Evolutionary conservation across 2,113 vertebrate species (phyloP), one percentile per base, ranked within the genome.

Genomic region (Ginglymostoma cirratum): DNA sequence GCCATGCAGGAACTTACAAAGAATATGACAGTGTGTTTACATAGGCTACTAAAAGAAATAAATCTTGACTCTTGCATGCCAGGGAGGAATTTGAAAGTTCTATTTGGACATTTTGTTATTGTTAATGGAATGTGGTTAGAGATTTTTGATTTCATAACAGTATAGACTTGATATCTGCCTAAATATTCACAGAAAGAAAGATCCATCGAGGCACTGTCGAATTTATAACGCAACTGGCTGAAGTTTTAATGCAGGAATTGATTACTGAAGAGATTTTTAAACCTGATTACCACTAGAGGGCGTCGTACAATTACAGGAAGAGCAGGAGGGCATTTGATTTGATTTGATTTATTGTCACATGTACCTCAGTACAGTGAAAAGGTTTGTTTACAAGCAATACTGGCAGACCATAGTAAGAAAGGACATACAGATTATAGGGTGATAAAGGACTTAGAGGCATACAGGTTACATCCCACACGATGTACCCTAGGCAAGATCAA

Each of bases 211-310:
- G 30, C 1, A 65, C 6, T 38, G 17, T 67, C 19, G 65, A 93
- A 5, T 19, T 66, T 23, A 23, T 66, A 38, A 19, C 14, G 8
- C n/a, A 93, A n/a, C 23, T 93, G 89, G 61, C 55, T n/a, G 4
- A 92, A 34, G 30, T 65, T 94, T 70, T 38, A 45, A 67, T 2
- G 27, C 5, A 5, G 93, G 48, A 45, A 30, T 70, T 45, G 45
- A 38, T 67, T 72, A 23, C 72, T 95, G 69, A 45, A 14, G 69
- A 19, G 69, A 5, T 14, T 70, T 94, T 95, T 23, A 72, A 42
- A 48, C 42, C 42, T 95, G 93, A 70, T 95, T 70, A 21, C 93
- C 92, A 94, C 65, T 27, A 95, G 94, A 52, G 94, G 69, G 94
- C 45, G 52, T 95, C 42, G 52, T 72, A 42, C 66, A 72, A 14